phyloP scores from a whole-genome alignment of 1,140 invertebrate genomes.

The Monomorium pharaonis region DNA sequence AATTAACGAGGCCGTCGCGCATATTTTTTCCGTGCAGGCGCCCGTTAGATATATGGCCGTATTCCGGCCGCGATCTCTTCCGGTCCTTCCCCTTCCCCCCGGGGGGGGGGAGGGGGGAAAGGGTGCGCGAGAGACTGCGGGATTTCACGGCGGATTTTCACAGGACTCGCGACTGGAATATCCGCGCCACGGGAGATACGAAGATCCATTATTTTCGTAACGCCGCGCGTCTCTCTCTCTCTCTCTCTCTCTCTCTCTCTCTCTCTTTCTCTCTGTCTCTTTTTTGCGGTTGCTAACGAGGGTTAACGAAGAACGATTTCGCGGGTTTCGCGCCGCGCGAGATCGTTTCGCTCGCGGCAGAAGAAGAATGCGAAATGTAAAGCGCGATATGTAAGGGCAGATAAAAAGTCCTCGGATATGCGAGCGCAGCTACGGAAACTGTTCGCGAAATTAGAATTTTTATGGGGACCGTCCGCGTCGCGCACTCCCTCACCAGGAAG shows the following conservation, averaged over 20 bases:
- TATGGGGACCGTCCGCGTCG: constrained; percentile 42
- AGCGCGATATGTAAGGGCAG: constrained; percentile 37
- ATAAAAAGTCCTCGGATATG: constrained; percentile 55
- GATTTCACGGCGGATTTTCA: constrained; percentile 25
- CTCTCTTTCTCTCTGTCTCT: no score
- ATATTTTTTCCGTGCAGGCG: constrained; percentile 45
- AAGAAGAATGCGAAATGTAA: constrained; percentile 19
- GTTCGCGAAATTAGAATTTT: constrained; percentile 67
- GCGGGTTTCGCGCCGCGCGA: not conserved
- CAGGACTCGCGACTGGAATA: constrained; percentile 11
- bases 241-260: no score
- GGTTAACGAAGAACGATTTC: constrained; percentile 30
- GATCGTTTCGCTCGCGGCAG: constrained; percentile 5
- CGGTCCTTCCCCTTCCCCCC: no score
- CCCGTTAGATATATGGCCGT: constrained; percentile 33
- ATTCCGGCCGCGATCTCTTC: constrained; percentile 40
- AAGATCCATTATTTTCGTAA: constrained; percentile 44
- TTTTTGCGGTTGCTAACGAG: constrained; percentile 7
- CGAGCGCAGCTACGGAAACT: constrained; percentile 22
- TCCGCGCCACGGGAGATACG: constrained; percentile 32
- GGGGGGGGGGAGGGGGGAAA: not conserved
- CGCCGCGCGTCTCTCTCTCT: not conserved
- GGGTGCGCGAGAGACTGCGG: constrained; percentile 20
- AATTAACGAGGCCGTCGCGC: constrained; percentile 49
- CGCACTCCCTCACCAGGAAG: not conserved